Evolutionary conservation across 2,113 vertebrate species (phyloP), one percentile per base, ranked within the genome.

Genomic region (Rhynchopsitta pachyrhyncha): DNA sequence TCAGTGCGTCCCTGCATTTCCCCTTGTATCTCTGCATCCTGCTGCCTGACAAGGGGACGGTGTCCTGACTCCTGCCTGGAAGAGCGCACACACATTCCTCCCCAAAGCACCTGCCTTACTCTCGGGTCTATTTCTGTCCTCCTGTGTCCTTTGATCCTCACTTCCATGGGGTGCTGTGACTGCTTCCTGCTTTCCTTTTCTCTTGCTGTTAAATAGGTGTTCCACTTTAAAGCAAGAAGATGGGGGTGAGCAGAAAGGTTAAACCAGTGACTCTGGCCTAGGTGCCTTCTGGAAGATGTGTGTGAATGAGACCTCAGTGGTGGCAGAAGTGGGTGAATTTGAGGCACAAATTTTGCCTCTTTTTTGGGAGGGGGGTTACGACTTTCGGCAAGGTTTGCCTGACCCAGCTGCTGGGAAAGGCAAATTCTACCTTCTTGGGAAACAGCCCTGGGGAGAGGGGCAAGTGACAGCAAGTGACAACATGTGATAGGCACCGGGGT

Each of bases 41-140:
- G 69, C 66, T 91, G 70, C 37, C 49, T 66, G 31, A 24, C 42
- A 79, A 90, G 67, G 52, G 79, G 62, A 91, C 67, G 39, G 10
- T 88, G 82, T 85, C 63, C 88, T 95, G 82, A 85, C 70, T 59
- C 57, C 57, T 35, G 33, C 82, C 33, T 3, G 9, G 70, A 24
- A 85, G 33, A 64, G 52, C 16, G 46, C 62, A n/a, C 19, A 5
- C 62, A 20, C 28, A 4, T 53, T 80, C 39, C 27, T 80, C 63
- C 63, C 59, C 46, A 77, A 25, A 94, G 79, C 80, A 92, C 79
- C 53, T 88, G 71, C 85, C 68, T 88, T 92, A 73, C 70, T 90
- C 59, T 82, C 29, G 39, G 35, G 49, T 83, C 86, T 96, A 70
- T 90, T 94, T 94, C 82, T 93, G 67, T 92, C 79, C 53, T 77